Conservation (phyloP, 1,140 invertebrate genomes). For the Schlechtendalia chinensis region DNA sequence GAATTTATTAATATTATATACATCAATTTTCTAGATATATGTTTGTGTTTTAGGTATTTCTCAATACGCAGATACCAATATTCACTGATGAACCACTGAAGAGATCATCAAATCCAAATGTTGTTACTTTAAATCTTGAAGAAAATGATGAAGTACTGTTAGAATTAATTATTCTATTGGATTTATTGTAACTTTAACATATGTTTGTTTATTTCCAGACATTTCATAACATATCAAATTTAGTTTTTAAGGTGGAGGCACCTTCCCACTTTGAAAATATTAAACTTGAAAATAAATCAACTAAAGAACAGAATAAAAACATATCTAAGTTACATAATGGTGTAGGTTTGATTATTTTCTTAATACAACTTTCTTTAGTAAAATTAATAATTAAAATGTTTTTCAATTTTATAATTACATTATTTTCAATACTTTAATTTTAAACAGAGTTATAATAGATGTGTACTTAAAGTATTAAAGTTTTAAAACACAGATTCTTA, state of each 20-base stretch:
- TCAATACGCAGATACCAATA: slow-evolving; percentile 29
- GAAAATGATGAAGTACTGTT: not conserved
- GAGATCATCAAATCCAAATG: not conserved
- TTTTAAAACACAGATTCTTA: no score
- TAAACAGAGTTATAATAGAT: no score
- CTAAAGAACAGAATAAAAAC: not conserved
- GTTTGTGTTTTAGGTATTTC: slow-evolving; percentile 37
- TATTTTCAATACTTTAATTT: no score
- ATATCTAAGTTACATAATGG: not conserved
- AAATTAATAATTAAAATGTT: no score
- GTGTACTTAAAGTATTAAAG: no score
- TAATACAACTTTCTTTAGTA: not conserved
- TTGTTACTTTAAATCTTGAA: not conserved
- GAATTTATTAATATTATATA: no score
- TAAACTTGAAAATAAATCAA: not conserved
- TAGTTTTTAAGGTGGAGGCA: slow-evolving; percentile 16
- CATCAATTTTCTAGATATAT: not conserved
- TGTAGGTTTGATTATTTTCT: slow-evolving; percentile 2
- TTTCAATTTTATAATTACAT: no score
- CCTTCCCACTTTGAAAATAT: not conserved
- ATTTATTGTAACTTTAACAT: not conserved
- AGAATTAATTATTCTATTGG: not conserved
- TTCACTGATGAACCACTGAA: not conserved
- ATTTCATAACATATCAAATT: slow-evolving; percentile 15
- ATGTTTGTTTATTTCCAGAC: not conserved